These are phyloP conservation scores for Pogonocichla stellata DNA, from an alignment of 2,113 vertebrate species.

Conservation along the genomic window DNA sequence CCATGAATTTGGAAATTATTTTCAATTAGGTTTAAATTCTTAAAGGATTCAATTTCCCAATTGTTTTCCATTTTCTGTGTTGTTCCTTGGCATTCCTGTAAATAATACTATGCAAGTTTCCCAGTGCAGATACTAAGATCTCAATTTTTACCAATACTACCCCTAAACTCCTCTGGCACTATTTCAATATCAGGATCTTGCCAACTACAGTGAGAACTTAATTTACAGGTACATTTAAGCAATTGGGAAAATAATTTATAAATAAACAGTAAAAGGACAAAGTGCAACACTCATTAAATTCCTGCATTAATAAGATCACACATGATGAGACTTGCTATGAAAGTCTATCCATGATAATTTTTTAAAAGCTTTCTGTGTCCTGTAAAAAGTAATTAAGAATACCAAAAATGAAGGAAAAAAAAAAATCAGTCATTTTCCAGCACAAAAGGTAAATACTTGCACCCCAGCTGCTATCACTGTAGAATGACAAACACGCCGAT, in stretches of 20 bases:
- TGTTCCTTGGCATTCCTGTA: background rate
- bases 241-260: background rate
- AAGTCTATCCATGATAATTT: background rate
- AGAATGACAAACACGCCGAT: background rate
- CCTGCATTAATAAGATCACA: background rate
- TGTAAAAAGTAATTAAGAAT: background rate
- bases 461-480: background rate
- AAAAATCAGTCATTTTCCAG: background rate
- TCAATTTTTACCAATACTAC: background rate
- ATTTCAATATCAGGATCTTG: background rate
- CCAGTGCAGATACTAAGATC: background rate
- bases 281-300: background rate
- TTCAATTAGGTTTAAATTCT: background rate
- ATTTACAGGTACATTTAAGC: background rate
- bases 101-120: background rate
- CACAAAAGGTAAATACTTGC: background rate
- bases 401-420: background rate
- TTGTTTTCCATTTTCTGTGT: background rate
- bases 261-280: background rate
- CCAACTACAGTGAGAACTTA: background rate
- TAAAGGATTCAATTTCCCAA: background rate
- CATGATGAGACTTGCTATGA: background rate
- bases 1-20: background rate
- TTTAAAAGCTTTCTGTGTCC: background rate
- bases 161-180: background rate